A percentile compares a stretch with the other conserved stretches of the same genome.
Evolutionary conservation across 2,888 invertebrate genomes (phyloP).

Genomic region (Dexiosoma caninum): DNA sequence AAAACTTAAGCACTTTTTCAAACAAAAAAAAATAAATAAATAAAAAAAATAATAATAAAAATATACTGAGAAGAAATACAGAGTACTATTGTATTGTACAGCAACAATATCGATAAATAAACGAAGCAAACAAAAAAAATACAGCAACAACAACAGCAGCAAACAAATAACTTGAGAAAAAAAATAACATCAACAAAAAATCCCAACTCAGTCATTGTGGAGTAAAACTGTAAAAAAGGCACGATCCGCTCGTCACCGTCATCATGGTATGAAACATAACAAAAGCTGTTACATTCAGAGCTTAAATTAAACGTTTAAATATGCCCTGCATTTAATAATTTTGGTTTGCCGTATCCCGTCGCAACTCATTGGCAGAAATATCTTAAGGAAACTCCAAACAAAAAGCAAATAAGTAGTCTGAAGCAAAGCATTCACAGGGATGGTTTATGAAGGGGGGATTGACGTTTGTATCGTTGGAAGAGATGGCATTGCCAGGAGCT

Average conservation of each 20-base stretch:
- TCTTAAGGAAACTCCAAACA: slow-evolving; percentile 30
- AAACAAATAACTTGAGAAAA: slow-evolving; percentile 32
- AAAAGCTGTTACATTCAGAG: slow-evolving; percentile 10
- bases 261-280: slow-evolving; percentile 3
- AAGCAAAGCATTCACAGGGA: neutral
- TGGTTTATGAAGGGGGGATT: neutral
- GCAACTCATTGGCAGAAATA: slow-evolving; percentile 25
- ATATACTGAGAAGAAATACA: slow-evolving; percentile 49
- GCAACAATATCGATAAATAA: slow-evolving; percentile 55
- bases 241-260: slow-evolving; percentile 32
- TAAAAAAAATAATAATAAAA: too few species aligned
- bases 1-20: slow-evolving; percentile 58
- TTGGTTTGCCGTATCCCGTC: slow-evolving; percentile 3
- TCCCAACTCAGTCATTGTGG: slow-evolving; percentile 45
- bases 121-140: slow-evolving; percentile 49
- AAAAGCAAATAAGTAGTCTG: neutral
- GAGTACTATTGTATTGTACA: slow-evolving; percentile 28
- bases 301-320: slow-evolving; percentile 22
- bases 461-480: too few species aligned
- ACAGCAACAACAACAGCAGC: slow-evolving; percentile 26
- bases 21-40: too few species aligned
- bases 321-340: slow-evolving; percentile 25
- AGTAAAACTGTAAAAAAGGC: slow-evolving; percentile 62
- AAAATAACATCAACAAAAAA: slow-evolving; percentile 33
- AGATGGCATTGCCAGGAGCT: too few species aligned